Evolutionary conservation across 35 echinoderm and acorn worm genomes (phyloP).

Genomic region (Heliocidaris erythrogramma): DNA sequence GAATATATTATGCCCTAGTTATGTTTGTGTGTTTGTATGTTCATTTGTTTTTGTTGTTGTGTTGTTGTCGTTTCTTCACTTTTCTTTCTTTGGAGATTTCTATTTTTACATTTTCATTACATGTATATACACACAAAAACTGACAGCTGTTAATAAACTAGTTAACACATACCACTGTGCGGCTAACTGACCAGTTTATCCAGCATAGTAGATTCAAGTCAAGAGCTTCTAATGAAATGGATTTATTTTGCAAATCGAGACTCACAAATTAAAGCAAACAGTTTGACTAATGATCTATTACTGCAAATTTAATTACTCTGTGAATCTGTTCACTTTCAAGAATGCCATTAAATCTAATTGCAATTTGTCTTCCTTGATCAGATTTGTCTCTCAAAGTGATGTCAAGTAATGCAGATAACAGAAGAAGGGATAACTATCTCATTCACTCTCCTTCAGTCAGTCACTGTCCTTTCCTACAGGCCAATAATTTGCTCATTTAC

Average conservation of each 20-base stretch:
- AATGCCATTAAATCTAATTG: neutral
- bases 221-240: too few relatives aligned
- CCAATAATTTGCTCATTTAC: neutral
- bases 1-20: too few relatives aligned
- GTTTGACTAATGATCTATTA: neutral
- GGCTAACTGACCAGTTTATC: neutral
- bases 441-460: neutral
- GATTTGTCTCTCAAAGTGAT: neutral
- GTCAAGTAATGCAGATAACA: neutral
- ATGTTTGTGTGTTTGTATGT: too few relatives aligned
- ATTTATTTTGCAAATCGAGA: neutral
- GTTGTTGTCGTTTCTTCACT: too few relatives aligned
- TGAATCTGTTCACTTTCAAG: neutral
- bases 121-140: neutral
- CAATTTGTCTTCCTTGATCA: neutral
- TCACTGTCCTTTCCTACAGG: neutral
- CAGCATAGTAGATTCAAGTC: neutral
- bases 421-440: neutral
- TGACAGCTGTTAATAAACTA: neutral
- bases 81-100: too few relatives aligned
- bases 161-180: neutral
- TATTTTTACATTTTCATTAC: too few relatives aligned
- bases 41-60: too few relatives aligned
- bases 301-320: neutral
- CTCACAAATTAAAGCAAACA: neutral